Conservation (phyloP, 2,113 vertebrate species). For the Atractosteus spatula region DNA sequence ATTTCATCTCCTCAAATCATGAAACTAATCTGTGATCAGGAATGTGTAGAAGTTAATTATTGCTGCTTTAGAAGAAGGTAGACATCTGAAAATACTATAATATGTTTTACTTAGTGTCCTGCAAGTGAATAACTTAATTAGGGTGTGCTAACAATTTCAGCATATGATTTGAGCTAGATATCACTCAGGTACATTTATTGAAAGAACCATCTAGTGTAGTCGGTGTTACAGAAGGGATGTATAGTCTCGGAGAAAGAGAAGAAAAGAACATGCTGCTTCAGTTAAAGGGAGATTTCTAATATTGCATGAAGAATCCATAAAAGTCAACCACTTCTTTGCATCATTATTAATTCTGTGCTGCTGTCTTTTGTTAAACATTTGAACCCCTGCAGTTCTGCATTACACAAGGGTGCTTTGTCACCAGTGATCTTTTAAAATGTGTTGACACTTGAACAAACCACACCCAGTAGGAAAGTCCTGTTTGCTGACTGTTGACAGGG, state of each 20-base stretch:
- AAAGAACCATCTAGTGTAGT: not conserved
- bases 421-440: not conserved
- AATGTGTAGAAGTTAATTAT: too few relatives aligned
- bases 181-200: not conserved
- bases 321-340: not conserved
- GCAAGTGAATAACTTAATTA: too few relatives aligned
- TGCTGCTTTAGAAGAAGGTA: too few relatives aligned
- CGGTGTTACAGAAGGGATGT: slow-evolving; percentile 5
- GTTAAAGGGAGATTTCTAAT: not conserved
- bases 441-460: not conserved
- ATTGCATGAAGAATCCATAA: not conserved
- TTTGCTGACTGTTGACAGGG: not conserved
- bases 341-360: not conserved
- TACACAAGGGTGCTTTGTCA: not conserved
- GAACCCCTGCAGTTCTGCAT: not conserved
- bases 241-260: slow-evolving; percentile 5
- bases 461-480: not conserved
- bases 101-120: too few relatives aligned
- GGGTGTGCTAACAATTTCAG: too few relatives aligned
- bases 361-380: not conserved
- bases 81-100: too few relatives aligned
- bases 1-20: too few relatives aligned
- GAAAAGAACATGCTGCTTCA: not conserved
- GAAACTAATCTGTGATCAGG: too few relatives aligned
- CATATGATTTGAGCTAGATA: too few relatives aligned